Evolutionary conservation across 2,797 vertebrate species (phyloP).

Genomic region (Crenichthys baileyi): DNA sequence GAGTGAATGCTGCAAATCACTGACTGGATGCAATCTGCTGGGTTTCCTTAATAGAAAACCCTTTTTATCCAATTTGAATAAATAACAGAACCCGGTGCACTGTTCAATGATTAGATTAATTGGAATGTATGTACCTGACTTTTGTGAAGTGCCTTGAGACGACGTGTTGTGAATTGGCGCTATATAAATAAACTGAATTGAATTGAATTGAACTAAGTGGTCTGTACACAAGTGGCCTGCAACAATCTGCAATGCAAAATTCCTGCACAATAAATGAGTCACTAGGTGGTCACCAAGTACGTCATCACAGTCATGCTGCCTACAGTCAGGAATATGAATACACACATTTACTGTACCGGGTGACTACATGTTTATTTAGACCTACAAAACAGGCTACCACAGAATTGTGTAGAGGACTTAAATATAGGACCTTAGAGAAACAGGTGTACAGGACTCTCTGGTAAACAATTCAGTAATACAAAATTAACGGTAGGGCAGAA

Average conservation of each 20-base stretch:
- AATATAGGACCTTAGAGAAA: not conserved
- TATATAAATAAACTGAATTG: no score
- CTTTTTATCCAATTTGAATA: no score
- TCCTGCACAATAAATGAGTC: constrained; percentile 14
- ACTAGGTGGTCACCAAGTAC: not conserved
- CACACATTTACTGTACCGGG: not conserved
- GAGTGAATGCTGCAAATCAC: no score
- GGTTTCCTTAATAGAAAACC: no score
- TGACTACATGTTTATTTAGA: not conserved
- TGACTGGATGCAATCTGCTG: no score
- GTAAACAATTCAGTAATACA: not conserved
- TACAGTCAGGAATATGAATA: not conserved
- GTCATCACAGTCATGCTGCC: not conserved
- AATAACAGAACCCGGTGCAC: no score
- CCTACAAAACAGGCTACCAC: not conserved
- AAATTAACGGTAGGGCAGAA: not conserved
- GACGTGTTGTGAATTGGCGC: no score
- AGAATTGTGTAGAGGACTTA: not conserved
- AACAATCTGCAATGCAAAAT: not conserved
- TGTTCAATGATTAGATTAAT: no score
- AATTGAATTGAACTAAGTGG: no score
- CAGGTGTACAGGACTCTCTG: not conserved
- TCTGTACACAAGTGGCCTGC: not conserved
- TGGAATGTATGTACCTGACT: no score
- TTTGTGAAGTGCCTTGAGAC: no score